phyloP scores from a whole-genome alignment of 2,113 vertebrate species.

The Malaclemys terrapin region DNA sequence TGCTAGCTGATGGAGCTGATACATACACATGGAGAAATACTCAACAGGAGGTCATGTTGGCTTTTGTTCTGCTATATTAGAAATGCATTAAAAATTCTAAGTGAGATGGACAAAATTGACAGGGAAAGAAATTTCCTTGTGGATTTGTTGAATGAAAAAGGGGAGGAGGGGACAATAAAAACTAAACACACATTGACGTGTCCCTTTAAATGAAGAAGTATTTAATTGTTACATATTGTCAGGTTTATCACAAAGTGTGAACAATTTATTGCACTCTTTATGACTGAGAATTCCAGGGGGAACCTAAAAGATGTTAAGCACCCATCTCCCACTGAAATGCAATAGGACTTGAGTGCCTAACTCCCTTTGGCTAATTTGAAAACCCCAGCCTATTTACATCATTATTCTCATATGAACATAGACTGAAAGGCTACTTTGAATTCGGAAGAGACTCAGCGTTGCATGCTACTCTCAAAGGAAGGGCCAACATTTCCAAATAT shows the following conservation, averaged over 20 bases:
- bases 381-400: background rate
- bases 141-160: background rate
- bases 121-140: fast-evolving
- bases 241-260: background rate
- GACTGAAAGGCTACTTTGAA: background rate
- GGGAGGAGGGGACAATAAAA: background rate
- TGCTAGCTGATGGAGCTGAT: background rate
- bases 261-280: background rate
- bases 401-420: background rate
- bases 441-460: background rate
- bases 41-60: background rate
- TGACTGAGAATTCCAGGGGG: background rate
- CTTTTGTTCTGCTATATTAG: background rate
- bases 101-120: background rate
- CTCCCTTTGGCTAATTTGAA: background rate
- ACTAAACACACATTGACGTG: background rate
- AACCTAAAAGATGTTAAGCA: background rate
- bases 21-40: fast-evolving
- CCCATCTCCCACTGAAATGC: background rate
- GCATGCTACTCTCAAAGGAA: background rate
- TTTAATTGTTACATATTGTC: background rate
- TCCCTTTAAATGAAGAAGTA: background rate
- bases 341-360: background rate
- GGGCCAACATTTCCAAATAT: background rate
- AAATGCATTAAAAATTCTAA: background rate